These are phyloP conservation scores for Ephestia elutella DNA, from an alignment of 1,140 invertebrate species.

Conservation along the genomic window DNA sequence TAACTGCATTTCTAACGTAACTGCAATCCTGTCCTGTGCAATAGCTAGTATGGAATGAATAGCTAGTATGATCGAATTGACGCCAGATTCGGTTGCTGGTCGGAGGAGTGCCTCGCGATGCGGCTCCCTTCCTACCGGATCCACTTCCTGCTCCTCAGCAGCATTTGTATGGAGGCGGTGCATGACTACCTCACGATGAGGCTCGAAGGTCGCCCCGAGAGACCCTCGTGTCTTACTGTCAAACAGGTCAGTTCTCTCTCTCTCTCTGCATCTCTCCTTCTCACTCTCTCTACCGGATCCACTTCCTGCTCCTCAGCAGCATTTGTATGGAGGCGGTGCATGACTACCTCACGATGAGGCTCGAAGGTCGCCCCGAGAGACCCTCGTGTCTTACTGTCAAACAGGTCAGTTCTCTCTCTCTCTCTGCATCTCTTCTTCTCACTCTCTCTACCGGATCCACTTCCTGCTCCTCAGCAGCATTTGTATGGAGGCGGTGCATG, in stretches of 20 bases:
- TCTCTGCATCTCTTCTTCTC: not conserved
- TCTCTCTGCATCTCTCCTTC: not conserved
- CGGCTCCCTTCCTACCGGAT: conserved; percentile 88
- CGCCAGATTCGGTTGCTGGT: conserved; percentile 83
- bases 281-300: conserved; percentile 84
- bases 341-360: conserved; percentile 87
- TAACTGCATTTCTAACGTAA: no score
- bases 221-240: conserved; percentile 89
- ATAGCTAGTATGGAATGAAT: no score
- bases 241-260: conserved; percentile 76
- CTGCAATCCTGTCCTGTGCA: no score
- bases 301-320: conserved; percentile 88
- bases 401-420: conserved; percentile 72
- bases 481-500: conserved; percentile 90
- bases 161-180: conserved; percentile 88
- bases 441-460: conserved; percentile 85
- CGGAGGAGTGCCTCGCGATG: conserved; percentile 82
- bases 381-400: conserved; percentile 90
- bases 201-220: conserved; percentile 86
- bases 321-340: conserved; percentile 91
- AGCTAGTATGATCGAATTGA: no score
- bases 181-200: conserved; percentile 90
- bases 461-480: conserved; percentile 90
- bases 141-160: conserved; percentile 88
- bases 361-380: conserved; percentile 88